Percentiles rank a stretch among this genome's conserved stretches.
Conservation (phyloP, 2,113 vertebrate species). For the Dasyurus viverrinus region DNA sequence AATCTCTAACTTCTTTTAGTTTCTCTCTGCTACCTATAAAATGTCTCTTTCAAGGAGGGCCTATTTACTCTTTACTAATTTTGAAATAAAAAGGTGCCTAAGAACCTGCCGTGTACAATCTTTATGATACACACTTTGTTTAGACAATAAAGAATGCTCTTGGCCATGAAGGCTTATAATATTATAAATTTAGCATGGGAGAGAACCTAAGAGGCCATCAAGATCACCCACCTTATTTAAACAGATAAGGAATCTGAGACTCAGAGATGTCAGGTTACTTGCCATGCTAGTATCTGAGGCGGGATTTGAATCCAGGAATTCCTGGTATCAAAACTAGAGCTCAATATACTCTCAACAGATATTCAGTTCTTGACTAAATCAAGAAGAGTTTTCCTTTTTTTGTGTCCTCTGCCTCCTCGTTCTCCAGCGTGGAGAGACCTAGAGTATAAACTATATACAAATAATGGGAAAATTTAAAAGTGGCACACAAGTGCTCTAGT, state of each 20-base stretch:
- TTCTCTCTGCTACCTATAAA: not conserved
- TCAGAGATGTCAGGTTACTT: not conserved
- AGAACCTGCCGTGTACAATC: not conserved
- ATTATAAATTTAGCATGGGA: not conserved
- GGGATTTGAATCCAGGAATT: not conserved
- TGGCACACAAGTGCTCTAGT: not conserved
- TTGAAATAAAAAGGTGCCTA: not conserved
- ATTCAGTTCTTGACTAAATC: not conserved
- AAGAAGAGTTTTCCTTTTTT: not conserved
- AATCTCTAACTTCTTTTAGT: not conserved
- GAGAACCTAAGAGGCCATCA: not conserved
- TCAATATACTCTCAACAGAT: not conserved
- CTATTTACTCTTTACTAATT: not conserved
- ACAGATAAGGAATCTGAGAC: not conserved
- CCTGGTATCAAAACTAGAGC: not conserved
- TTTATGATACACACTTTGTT: not conserved
- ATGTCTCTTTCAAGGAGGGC: not conserved
- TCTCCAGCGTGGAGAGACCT: not conserved
- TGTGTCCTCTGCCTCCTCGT: not conserved
- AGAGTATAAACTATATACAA: not conserved
- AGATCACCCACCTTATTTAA: not conserved
- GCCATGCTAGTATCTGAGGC: not conserved
- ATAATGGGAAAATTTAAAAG: not conserved
- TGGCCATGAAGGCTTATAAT: not conserved
- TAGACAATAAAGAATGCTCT: not conserved